These are phyloP conservation scores for Gymnocypris eckloni DNA, from an alignment of 2,797 vertebrate species.

Conservation along the genomic window DNA sequence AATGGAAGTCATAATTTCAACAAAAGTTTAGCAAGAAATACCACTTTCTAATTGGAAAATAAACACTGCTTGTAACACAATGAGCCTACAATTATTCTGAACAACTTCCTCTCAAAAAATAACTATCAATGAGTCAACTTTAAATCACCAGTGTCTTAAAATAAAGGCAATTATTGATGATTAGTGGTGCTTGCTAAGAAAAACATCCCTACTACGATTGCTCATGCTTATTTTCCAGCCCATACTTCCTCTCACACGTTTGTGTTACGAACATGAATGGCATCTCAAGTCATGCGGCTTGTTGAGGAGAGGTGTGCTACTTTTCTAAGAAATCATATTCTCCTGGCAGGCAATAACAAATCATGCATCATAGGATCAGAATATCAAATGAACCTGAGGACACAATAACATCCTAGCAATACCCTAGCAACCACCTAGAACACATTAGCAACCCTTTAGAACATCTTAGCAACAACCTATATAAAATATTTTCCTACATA, in stretches of 20 bases:
- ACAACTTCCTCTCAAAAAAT: constrained; percentile 1
- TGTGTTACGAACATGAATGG: background rate
- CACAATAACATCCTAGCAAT: background rate
- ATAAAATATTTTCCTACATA: no score
- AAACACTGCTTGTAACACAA: constrained; percentile 5
- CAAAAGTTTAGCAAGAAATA: constrained; percentile 6
- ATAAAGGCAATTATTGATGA: constrained; percentile 29
- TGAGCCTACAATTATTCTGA: constrained; percentile 2
- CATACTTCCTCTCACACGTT: background rate
- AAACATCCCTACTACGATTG: background rate
- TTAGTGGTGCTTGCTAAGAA: constrained; percentile 21
- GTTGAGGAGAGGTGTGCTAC: background rate
- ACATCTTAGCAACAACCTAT: background rate
- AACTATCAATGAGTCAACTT: constrained; percentile 2
- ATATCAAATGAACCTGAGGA: background rate
- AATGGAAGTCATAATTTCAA: background rate
- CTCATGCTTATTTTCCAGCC: background rate
- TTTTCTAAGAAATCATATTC: background rate
- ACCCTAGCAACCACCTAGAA: background rate
- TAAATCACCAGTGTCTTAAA: constrained; percentile 20
- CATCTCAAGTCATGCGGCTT: background rate
- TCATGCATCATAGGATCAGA: background rate
- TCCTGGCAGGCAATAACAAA: background rate
- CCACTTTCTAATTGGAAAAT: constrained; percentile 17
- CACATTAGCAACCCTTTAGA: background rate